Base-by-base conservation (phyloP, 2,888 invertebrate species). In the Frankliniella intonsa region DNA sequence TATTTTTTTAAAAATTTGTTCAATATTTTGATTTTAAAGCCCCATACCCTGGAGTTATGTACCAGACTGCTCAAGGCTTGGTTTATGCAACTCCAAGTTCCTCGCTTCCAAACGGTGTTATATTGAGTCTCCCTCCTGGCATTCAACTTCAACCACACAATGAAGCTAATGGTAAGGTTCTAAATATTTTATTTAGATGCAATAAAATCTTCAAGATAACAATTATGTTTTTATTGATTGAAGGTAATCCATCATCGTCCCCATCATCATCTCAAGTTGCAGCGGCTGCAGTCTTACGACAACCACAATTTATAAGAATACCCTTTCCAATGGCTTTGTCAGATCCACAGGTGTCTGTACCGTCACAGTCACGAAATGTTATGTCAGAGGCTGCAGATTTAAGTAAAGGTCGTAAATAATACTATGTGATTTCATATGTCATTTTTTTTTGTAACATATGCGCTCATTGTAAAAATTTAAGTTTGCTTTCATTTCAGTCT, bases 351-450 rank as follows among this genome's bases (percentile, higher is more conserved):
- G 22, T 76, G 10, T 25, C 69, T 11, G 22, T 55, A 19, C 55
- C 55, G 12, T 12, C 69, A 25, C 69, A 76, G 25, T 76, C 69
- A 3, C 22, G 69, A 22, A 76, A 76, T 76, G 25, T 22, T 76
- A 22, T 76, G 22, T 25, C 69, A 76, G 69, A 76, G 25, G 69
- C 69, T 76, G 69, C 69, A 2, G 69, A 76, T 22, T 12, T 76
- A 22, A 76, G 69, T 76, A 76, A 76, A 76, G 69, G 69, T 76
- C 69, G 69, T 11, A 76, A 76, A 76, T 76, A 76, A 76, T 10
- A 22, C 25, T 25, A 76, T 76, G 69, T 76, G 25, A 76, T 76
- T 76, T 76, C 69, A 76, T 55, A 55, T 25, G 22, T 25, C 69
- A 76, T 76, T 25, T 76, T n/a, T 22, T 62, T 12, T 62, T 62